A percentile compares a stretch with the other conserved stretches of the same genome.
Conservation (phyloP, 2,797 vertebrate genomes). For the Oryzias dopingdopingensis region DNA sequence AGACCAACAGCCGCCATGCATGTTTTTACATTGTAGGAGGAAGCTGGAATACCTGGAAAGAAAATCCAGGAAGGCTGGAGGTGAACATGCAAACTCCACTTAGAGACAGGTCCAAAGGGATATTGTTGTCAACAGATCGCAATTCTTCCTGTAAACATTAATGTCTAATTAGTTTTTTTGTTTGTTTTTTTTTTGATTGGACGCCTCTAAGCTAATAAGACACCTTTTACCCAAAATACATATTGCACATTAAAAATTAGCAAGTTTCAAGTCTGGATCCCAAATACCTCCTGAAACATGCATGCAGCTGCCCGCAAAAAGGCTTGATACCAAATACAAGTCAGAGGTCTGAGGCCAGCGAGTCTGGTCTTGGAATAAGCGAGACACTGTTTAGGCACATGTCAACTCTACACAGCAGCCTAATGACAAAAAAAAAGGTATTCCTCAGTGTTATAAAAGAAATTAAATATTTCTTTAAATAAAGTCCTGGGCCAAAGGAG, state of each 20-base stretch:
- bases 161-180: constrained; percentile 8
- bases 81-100: neutral
- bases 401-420: constrained; percentile 41
- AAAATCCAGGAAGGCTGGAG: no score
- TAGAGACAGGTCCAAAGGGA: neutral
- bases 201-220: constrained; percentile 23
- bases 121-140: neutral
- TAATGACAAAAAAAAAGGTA: constrained; percentile 18
- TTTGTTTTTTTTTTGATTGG: constrained; percentile 5
- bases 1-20: neutral
- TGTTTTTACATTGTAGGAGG: neutral
- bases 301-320: constrained; percentile 55
- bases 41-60: neutral
- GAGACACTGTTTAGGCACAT: constrained; percentile 45
- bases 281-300: constrained; percentile 47
- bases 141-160: neutral
- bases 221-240: constrained; percentile 38
- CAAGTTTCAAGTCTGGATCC: constrained; percentile 60
- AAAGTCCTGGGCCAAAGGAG: constrained; percentile 24
- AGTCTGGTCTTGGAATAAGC: constrained; percentile 33
- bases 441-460: constrained; percentile 30
- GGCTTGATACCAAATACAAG: constrained; percentile 45
- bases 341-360: constrained; percentile 28
- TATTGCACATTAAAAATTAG: constrained; percentile 60
- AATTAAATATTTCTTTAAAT: constrained; percentile 29